Conservation (phyloP, 2,888 invertebrate genomes). For the Acrobasis repandana region DNA sequence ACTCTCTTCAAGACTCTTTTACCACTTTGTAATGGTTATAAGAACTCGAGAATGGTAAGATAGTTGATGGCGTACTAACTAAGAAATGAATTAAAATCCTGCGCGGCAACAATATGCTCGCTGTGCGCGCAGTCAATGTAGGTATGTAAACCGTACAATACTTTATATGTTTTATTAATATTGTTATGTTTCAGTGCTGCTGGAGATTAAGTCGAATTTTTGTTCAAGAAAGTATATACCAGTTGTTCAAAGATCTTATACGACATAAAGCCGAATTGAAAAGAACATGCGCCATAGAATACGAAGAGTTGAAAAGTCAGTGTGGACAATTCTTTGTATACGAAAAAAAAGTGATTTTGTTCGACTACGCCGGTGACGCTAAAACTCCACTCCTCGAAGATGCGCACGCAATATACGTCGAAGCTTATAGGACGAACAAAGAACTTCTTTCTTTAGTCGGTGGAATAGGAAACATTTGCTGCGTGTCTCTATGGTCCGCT, state of each 20-base stretch:
- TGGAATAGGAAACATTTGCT: constrained; percentile 33
- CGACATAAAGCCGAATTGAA: constrained; percentile 42
- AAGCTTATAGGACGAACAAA: constrained; percentile 58
- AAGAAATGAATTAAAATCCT: no score
- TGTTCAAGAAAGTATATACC: constrained; percentile 55
- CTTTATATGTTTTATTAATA: background rate
- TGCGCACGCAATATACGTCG: constrained; percentile 34
- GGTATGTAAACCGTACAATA: no score
- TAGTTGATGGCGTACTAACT: no score
- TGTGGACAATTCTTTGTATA: constrained; percentile 30
- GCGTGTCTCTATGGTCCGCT: constrained; percentile 55
- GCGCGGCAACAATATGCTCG: no score
- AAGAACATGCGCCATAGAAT: background rate
- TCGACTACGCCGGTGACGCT: constrained; percentile 36
- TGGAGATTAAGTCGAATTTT: constrained; percentile 51
- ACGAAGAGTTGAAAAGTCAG: background rate
- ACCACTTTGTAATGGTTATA: no score
- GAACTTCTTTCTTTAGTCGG: constrained; percentile 49
- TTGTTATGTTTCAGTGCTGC: constrained; percentile 42
- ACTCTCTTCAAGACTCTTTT: no score
- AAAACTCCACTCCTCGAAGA: background rate
- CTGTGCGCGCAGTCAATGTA: no score
- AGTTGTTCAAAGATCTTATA: constrained; percentile 45
- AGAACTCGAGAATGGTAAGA: no score
- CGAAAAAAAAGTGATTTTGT: constrained; percentile 36